Evolutionary conservation across 2,888 invertebrate species (phyloP), one percentile per base, ranked within the genome.

Genomic region (Congeria kusceri): DNA sequence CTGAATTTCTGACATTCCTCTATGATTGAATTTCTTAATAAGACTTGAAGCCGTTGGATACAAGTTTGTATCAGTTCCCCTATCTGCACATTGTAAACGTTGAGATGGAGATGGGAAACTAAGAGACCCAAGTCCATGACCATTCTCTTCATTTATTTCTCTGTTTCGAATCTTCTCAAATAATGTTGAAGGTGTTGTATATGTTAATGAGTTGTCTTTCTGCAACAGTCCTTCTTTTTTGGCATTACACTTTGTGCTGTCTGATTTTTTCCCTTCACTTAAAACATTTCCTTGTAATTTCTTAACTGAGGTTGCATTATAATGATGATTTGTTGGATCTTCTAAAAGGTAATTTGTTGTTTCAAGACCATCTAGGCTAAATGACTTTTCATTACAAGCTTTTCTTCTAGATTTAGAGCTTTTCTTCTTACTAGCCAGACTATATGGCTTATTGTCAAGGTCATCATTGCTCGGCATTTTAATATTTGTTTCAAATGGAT

Each of bases 171-270:
- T 53, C 57, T 64, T 73, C 32, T 59, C 27, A 32, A 79, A 25
- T 49, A 76, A 53, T 57, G 67, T 61, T n/a, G 82, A 79, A 25
- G 81, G 78, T 61, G 75, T 75, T 32, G 66, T 75, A 44, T 69
- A 69, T 49, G 57, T 68, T 9, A 73, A 64, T 29, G 49, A 47
- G 15, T 61, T 44, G 32, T 18, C 32, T 20, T 67, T 32, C 18
- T 56, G 13, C 39, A 39, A 39, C 39, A 13, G 39, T 39, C 13
- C 15, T 39, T 1, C 39, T 39, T 11, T 13, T 39, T 39, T 39
- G 1, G 3, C 39, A 39, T 11, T 15, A 39, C 15, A 15, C 39
- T 39, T 39, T 39, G 39, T 5, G 15, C 15, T 39, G 3, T 11
- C 39, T 39, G 39, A 39, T 13, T 13, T 39, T 39, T 39, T 39